Conservation (phyloP, 2,113 vertebrate species). For the Phylloscopus whistleri region DNA sequence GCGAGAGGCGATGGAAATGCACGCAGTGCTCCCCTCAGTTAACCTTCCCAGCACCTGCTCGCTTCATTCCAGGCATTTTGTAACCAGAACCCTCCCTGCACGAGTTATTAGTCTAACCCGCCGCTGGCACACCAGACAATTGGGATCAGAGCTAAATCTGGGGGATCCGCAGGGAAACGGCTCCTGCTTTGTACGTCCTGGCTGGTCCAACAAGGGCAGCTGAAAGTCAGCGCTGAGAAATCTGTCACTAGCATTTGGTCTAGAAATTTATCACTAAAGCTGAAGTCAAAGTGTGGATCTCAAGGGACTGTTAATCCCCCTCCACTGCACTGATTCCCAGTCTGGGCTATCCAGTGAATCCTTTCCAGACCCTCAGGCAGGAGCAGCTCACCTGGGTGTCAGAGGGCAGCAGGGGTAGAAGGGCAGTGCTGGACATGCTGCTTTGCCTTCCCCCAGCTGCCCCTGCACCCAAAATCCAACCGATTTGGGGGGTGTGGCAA, state of each 20-base stretch:
- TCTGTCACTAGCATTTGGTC: not conserved
- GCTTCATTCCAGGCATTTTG: conserved; percentile 18
- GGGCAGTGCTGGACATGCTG: not conserved
- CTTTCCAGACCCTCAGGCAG: not conserved
- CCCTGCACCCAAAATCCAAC: not conserved
- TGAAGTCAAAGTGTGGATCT: not conserved
- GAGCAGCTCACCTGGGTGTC: not conserved
- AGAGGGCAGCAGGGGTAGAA: not conserved
- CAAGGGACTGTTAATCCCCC: not conserved
- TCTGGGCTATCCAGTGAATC: not conserved
- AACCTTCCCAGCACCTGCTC: conserved; percentile 35
- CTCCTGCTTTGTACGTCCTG: not conserved
- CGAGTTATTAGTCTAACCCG: not conserved
- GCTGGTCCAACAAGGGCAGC: conserved; percentile 39
- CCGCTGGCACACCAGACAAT: conserved; percentile 12
- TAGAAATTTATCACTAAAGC: not conserved
- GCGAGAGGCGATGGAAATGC: accelerated
- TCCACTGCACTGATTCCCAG: not conserved
- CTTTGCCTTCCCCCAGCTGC: not conserved
- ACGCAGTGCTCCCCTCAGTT: not conserved
- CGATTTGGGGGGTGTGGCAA: accelerated
- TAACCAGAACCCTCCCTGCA: conserved; percentile 38
- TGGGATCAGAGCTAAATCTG: conserved; percentile 54
- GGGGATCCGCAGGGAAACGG: not conserved
- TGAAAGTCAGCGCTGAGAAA: conserved; percentile 23